Conservation (phyloP, 2,113 vertebrate genomes). For the Phoxinus phoxinus region DNA sequence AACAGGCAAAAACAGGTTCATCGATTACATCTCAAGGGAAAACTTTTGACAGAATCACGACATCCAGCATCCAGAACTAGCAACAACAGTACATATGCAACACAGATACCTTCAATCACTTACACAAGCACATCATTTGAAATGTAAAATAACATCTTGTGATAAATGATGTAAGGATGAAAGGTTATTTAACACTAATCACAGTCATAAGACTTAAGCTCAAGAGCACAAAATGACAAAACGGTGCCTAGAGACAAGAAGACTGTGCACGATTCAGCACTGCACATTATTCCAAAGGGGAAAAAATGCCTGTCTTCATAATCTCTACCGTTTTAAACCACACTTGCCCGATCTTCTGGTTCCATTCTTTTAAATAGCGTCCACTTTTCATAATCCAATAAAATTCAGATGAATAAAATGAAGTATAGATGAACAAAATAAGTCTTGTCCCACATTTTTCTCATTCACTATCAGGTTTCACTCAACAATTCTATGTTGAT, state of each 20-base stretch:
- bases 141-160: conserved; percentile 59
- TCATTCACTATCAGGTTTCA: conserved; percentile 8
- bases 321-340: not conserved
- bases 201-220: conserved; percentile 53
- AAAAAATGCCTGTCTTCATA: not conserved
- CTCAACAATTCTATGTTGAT: not conserved
- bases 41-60: not conserved
- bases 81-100: not conserved
- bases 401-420: not conserved
- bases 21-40: not conserved
- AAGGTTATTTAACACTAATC: conserved; percentile 76
- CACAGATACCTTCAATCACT: not conserved
- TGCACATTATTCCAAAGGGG: not conserved
- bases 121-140: not conserved
- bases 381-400: not conserved
- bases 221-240: conserved; percentile 69
- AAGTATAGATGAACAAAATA: not conserved
- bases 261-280: not conserved
- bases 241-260: conserved; percentile 50
- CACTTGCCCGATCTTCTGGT: not conserved
- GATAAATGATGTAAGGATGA: conserved; percentile 76
- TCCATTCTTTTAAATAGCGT: not conserved
- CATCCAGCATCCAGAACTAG: no score
- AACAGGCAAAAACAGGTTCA: not conserved
- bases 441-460: not conserved